These are phyloP conservation scores for Papilio gigon DNA, from an alignment of 2,888 invertebrate genomes.

Conservation along the genomic window DNA sequence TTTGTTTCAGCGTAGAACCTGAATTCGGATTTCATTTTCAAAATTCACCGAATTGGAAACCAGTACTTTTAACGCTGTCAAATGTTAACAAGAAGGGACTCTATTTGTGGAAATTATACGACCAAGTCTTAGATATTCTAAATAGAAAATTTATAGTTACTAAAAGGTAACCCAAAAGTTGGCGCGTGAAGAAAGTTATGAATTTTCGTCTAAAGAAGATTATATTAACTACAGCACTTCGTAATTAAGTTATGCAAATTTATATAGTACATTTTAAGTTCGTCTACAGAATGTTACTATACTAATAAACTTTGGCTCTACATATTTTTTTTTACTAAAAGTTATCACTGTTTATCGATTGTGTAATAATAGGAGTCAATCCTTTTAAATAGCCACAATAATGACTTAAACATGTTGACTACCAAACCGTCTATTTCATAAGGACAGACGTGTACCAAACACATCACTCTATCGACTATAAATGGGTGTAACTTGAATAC, in stretches of 20 bases:
- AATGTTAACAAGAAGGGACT: no score
- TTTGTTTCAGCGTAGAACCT: no score
- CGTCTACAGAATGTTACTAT: constrained; percentile 4
- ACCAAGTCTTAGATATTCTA: not conserved
- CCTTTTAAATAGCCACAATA: no score
- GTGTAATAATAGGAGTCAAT: not conserved
- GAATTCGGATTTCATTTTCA: no score
- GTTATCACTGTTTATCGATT: not conserved
- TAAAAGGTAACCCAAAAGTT: constrained; percentile 19
- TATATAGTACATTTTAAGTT: constrained; percentile 1
- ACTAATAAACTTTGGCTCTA: constrained; percentile 11
- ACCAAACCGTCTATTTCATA: no score
- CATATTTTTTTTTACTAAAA: not conserved
- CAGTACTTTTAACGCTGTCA: no score
- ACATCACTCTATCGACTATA: not conserved
- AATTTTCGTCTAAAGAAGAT: constrained; percentile 18
- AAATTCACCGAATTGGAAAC: no score
- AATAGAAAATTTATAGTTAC: not conserved
- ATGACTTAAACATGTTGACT: no score
- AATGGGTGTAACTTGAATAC: no score
- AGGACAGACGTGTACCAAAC: not conserved
- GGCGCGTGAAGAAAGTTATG: not conserved
- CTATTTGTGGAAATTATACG: not conserved
- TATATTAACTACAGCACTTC: constrained; percentile 22
- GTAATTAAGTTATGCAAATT: constrained; percentile 31